A percentile compares a stretch with the other conserved stretches of the same genome.
Conservation (phyloP, 2,113 vertebrate genomes). For the Gnathonemus longibarbis region DNA sequence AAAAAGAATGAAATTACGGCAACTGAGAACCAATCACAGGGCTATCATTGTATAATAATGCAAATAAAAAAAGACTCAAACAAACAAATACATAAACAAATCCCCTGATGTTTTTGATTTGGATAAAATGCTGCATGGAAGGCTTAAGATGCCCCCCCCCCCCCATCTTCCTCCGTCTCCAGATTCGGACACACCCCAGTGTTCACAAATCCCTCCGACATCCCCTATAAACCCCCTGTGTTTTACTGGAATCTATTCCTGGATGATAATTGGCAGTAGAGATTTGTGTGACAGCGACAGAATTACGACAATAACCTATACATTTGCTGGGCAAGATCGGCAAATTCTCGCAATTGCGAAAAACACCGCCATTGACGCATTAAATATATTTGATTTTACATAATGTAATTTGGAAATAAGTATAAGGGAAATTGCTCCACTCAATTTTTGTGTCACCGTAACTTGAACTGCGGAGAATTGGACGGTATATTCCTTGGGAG, state of each 20-base stretch:
- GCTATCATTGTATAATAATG: no score
- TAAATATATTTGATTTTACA: conserved; percentile 51
- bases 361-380: conserved; percentile 31
- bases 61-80: no score
- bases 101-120: not conserved
- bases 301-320: not conserved
- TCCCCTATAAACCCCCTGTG: not conserved
- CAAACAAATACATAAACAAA: not conserved
- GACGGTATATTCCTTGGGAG: not conserved
- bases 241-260: not conserved
- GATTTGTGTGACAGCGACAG: not conserved
- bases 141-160: not conserved
- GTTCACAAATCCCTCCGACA: not conserved
- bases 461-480: not conserved
- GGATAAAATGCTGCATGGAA: not conserved
- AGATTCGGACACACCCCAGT: not conserved
- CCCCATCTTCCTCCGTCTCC: not conserved
- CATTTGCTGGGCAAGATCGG: not conserved
- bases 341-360: not conserved
- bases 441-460: conserved; percentile 33
- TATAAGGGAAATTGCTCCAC: conserved; percentile 48
- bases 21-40: not conserved
- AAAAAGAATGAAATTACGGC: not conserved
- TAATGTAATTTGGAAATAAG: conserved; percentile 59
- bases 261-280: not conserved